Percentiles rank a stretch among this genome's conserved stretches.
Conservation (phyloP, 2,113 vertebrate species). For the Lynx canadensis region DNA sequence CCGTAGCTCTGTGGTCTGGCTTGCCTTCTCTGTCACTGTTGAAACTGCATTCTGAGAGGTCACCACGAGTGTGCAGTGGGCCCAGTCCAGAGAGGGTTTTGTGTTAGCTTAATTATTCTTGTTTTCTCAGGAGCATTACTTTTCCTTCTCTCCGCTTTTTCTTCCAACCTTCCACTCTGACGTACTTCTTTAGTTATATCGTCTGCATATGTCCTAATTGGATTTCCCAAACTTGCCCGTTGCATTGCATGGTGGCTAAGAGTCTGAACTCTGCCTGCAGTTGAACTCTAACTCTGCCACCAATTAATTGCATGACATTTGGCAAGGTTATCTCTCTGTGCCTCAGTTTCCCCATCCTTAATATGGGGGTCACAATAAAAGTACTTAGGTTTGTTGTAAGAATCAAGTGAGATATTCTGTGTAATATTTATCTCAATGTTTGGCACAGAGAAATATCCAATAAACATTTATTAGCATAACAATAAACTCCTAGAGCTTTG, state of each 20-base stretch:
- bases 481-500: neutral
- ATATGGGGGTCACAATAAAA: neutral
- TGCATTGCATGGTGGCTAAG: neutral
- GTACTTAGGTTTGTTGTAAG: neutral
- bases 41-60: neutral
- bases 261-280: neutral
- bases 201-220: neutral
- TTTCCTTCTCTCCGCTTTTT: neutral
- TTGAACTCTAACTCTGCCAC: neutral
- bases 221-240: neutral
- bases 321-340: neutral
- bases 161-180: neutral
- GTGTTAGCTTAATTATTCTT: neutral
- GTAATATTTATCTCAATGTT: neutral
- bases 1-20: neutral
- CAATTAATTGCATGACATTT: neutral
- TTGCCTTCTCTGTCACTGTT: neutral
- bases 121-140: neutral
- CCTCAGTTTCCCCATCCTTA: slow-evolving; percentile 14
- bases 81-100: neutral
- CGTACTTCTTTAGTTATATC: neutral
- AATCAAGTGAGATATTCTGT: neutral
- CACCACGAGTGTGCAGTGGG: neutral
- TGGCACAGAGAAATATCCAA: neutral
- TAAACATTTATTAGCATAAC: neutral